Base-by-base conservation (phyloP, 30 jellyfish, hydroid and myxozoan species). In the Aurelia aurita region DNA sequence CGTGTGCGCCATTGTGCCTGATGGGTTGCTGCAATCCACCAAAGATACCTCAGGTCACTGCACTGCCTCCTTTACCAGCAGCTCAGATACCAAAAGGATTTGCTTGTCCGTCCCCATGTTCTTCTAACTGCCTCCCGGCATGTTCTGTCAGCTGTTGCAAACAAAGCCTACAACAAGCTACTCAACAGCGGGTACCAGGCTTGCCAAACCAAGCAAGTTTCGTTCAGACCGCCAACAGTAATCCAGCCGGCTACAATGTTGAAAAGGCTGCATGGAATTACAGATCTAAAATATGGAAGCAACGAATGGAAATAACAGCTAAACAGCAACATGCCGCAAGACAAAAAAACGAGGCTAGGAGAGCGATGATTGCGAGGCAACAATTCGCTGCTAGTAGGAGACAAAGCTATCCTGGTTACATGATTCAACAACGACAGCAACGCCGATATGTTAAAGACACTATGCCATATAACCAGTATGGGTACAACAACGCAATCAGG, bases 71-170 rank as follows among this genome's bases (percentile, higher is more conserved):
- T 35, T 77, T 65, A 11, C 91, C 87, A 21, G 72, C 79, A 16
- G 77, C 76, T 19, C 87, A 75, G 84, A 76, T 73, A 21, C 87
- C 90, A 2, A 80, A 80, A 15, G 89, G 90, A 23, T 72, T 75
- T 76, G 89, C 89, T 22, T 75, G 90, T 28, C 94, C 90, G 1
- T 54, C 91, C 14, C 96, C 96, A 13, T 87, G 96, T 58, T 87
- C 96, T 27, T 31, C 84, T 19, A 63, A 58, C 0, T 87, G 96
- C 74, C 32, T 80, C 20, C 96, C 96, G 13, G 80, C 87, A 14
- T 87, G 96, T 62, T 31, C 90, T 8, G 23, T 80, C 20, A 80
- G 53, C 57, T 87, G 96, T 53, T 87, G 96, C 74, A 58, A 81
- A 32, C 58, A 72, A 25, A 29, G 75, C 13, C 7, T 53, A 66